Conservation (phyloP, 2,888 invertebrate genomes). For the Bedellia somnulentella region DNA sequence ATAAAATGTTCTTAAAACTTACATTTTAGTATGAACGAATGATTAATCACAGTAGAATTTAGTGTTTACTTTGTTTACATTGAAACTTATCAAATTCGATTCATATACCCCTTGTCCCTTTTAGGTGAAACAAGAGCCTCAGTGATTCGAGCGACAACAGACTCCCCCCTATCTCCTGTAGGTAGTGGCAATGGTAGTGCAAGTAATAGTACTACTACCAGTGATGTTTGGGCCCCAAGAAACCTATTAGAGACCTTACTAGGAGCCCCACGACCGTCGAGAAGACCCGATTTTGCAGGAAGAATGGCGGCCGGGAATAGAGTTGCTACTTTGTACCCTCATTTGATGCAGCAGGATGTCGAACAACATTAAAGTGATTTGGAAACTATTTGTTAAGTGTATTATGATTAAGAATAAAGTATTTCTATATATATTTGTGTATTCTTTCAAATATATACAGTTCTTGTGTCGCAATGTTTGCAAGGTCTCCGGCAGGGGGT, state of each 20-base stretch:
- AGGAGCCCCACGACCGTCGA: slow-evolving; percentile 50
- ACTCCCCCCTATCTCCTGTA: slow-evolving; percentile 84
- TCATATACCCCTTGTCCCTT: too few relatives aligned
- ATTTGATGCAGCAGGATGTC: slow-evolving; percentile 56
- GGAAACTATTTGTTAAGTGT: background rate
- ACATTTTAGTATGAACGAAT: too few relatives aligned
- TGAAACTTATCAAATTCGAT: too few relatives aligned
- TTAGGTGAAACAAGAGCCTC: slow-evolving; percentile 42
- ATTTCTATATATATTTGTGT: background rate
- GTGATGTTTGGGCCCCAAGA: slow-evolving; percentile 44
- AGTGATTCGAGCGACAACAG: slow-evolving; percentile 72
- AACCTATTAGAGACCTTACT: slow-evolving; percentile 57
- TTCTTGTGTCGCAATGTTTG: background rate
- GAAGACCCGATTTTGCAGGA: slow-evolving; percentile 64
- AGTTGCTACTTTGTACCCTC: slow-evolving; percentile 73
- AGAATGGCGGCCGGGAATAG: slow-evolving; percentile 67
- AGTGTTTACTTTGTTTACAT: too few relatives aligned
- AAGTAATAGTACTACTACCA: slow-evolving; percentile 11
- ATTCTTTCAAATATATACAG: too few relatives aligned
- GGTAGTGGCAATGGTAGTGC: slow-evolving; percentile 42
- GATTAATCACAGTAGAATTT: too few relatives aligned
- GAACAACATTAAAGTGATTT: slow-evolving; percentile 22
- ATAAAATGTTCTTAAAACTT: too few relatives aligned
- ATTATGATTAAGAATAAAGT: background rate
- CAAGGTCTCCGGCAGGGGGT: too few relatives aligned